These are phyloP conservation scores for Hephaestus fuliginosus DNA, from an alignment of 2,797 vertebrate species.

Conservation along the genomic window DNA sequence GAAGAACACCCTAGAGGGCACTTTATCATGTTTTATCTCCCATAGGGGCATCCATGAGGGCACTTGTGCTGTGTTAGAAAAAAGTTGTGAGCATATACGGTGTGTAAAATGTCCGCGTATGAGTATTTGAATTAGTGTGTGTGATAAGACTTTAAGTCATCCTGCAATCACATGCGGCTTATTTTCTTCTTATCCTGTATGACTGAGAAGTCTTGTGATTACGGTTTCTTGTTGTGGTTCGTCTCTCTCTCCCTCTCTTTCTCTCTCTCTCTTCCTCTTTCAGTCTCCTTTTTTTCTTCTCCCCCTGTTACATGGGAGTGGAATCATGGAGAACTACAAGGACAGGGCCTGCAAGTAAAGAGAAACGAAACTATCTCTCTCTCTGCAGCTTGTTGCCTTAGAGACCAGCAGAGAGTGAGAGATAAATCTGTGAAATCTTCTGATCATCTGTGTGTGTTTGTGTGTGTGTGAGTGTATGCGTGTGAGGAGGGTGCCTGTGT, in stretches of 20 bases:
- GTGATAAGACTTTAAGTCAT: slow-evolving; percentile 39
- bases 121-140: not conserved
- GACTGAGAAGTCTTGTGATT: slow-evolving; percentile 72
- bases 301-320: slow-evolving; percentile 10
- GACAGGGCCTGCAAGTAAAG: slow-evolving; percentile 41
- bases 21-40: too few species aligned
- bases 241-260: not conserved
- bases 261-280: not conserved
- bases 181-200: slow-evolving; percentile 62
- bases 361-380: slow-evolving; percentile 52
- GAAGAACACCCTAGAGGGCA: too few species aligned
- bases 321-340: slow-evolving; percentile 53
- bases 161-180: slow-evolving; percentile 67
- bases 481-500: slow-evolving; percentile 38
- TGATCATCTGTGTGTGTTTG: slow-evolving; percentile 63
- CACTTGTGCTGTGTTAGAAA: too few species aligned
- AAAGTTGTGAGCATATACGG: not conserved
- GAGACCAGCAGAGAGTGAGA: slow-evolving; percentile 64
- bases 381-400: slow-evolving; percentile 68
- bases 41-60: too few species aligned
- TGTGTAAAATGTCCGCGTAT: not conserved
- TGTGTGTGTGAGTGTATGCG: slow-evolving; percentile 23
- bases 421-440: slow-evolving; percentile 68
- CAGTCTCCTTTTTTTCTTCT: not conserved
- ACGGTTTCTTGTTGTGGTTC: slow-evolving; percentile 38